Evolutionary conservation across 30 jellyfish, hydroid and myxozoan species (phyloP).

Genomic region (Cassiopea xamachana): DNA sequence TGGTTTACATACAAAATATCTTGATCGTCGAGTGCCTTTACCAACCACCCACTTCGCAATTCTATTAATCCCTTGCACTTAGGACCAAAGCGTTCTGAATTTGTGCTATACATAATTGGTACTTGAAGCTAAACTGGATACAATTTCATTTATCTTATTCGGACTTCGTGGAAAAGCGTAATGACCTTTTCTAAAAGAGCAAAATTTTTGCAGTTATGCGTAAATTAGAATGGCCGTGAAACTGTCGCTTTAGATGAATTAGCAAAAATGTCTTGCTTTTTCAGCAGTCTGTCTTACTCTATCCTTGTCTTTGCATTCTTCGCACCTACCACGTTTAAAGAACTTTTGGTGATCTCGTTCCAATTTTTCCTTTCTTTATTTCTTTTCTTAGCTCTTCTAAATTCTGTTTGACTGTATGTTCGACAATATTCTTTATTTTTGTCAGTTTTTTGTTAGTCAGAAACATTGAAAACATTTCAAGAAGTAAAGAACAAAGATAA

Average conservation of each 20-base stretch:
- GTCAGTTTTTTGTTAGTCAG: background rate
- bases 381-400: background rate
- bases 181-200: conserved; percentile 25
- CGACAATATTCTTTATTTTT: background rate
- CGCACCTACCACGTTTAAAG: background rate
- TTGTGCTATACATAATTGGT: conserved; percentile 12
- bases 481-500: background rate
- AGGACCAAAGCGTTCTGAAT: background rate
- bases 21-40: too few relatives aligned
- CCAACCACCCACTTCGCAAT: conserved; percentile 21
- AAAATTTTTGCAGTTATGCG: conserved; percentile 32
- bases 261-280: background rate
- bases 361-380: background rate
- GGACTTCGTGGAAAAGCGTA: conserved; percentile 53
- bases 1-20: background rate
- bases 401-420: background rate
- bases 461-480: background rate
- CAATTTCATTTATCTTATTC: conserved; percentile 8
- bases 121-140: conserved; percentile 6
- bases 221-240: background rate
- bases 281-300: background rate
- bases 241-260: background rate
- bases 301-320: background rate
- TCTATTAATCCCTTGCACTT: background rate
- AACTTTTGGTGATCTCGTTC: background rate